Evolutionary conservation across 2,888 invertebrate species (phyloP), one percentile per base, ranked within the genome.

Genomic region (Pilophorus perplexus): DNA sequence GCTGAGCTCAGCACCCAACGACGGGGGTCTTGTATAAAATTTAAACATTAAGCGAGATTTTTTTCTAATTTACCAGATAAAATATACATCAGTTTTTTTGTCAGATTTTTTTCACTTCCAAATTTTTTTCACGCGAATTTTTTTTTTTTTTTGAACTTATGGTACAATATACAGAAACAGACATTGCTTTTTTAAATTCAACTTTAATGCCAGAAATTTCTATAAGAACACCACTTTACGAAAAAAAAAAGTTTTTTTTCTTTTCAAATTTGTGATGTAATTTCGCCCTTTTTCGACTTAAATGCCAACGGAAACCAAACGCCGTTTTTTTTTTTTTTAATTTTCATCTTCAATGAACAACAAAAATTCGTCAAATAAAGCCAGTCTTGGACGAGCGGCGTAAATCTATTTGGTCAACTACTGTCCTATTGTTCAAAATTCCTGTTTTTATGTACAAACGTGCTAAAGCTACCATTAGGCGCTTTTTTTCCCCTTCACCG

Each of bases 161-260:
- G 50, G 44, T 67, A 67, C 54, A 67, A 67, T 62, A 44, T 66
- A 66, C 67, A 67, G 50, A 48, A n/a, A 67, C 59, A 62, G 54
- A 55, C 62, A 62, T 23, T 33, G 60, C 42, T 18, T 23, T 52
- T 48, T 66, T 64, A 66, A 66, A 66, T 59, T 48, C 66, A 57
- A 55, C 18, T 52, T 55, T 23, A 48, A 66, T 44, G 66, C 59
- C 57, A 59, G 38, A 44, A 37, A 59, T 66, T n/a, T n/a, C n/a
- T n/a, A n/a, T n/a, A n/a, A n/a, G n/a, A n/a, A n/a, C n/a, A n/a
- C 14, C 25, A 52, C 40, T 57, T 66, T 64, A 48, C 48, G 57
- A 66, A 66, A 66, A 57, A 59, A 66, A 66, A 66, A 57, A 59
- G 28, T 52, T 54, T 57, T 59, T 48, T 57, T 57, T 66, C 66